A percentile compares a stretch with the other conserved stretches of the same genome.
Evolutionary conservation across 2,797 vertebrate genomes (phyloP).

Genomic region (Iguana delicatissima): DNA sequence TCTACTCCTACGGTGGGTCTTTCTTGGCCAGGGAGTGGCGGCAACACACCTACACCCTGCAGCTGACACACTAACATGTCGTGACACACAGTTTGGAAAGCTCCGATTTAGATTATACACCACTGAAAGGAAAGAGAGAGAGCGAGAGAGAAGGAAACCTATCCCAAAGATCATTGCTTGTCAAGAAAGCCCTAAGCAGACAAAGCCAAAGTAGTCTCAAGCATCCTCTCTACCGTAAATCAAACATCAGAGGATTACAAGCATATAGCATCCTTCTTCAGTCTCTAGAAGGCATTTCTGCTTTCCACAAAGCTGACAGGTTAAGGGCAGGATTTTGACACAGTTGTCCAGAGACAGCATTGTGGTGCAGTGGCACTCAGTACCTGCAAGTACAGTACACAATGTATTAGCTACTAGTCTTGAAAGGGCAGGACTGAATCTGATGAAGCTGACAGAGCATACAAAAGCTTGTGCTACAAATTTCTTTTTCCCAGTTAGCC

Average conservation of each 20-base stretch:
- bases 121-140: neutral
- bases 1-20: no score
- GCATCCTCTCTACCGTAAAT: neutral
- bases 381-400: neutral
- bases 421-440: no score
- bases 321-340: neutral
- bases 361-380: neutral
- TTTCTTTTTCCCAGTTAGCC: no score
- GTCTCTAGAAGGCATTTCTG: neutral
- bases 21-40: no score
- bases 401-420: neutral
- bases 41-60: no score
- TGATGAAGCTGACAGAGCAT: no score
- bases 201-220: neutral
- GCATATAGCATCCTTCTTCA: neutral
- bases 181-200: neutral
- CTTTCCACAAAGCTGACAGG: neutral
- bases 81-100: no score
- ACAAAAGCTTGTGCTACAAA: no score
- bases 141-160: neutral
- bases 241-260: neutral
- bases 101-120: neutral
- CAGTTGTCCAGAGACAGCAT: neutral
- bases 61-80: no score
- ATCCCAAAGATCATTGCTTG: neutral